Conservation (phyloP, 2,113 vertebrate genomes). For the Dryoscopus gambensis region DNA sequence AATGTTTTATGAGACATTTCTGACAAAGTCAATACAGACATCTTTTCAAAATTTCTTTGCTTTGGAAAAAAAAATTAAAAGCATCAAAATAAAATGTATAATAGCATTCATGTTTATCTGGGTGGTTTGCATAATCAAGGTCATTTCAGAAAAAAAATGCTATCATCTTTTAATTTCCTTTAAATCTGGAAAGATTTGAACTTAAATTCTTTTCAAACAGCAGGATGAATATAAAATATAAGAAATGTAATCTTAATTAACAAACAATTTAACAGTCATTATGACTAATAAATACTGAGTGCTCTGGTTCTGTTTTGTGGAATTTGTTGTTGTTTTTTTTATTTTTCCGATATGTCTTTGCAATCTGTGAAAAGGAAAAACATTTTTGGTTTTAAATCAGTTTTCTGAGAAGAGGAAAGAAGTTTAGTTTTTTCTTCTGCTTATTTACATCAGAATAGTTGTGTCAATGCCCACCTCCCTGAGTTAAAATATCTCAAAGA, state of each 20-base stretch:
- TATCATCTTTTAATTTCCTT: neutral
- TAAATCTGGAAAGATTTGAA: neutral
- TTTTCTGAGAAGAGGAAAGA: neutral
- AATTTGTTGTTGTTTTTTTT: neutral
- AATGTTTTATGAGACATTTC: neutral
- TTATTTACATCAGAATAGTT: neutral
- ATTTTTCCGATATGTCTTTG: neutral
- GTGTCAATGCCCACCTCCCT: accelerated
- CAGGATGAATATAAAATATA: neutral
- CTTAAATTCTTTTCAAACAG: neutral
- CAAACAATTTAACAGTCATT: neutral
- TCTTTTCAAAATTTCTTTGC: neutral
- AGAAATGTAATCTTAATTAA: neutral
- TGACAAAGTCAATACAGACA: neutral
- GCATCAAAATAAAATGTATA: neutral
- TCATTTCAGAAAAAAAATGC: neutral
- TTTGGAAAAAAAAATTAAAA: neutral
- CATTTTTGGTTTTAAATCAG: neutral
- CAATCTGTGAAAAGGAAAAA: neutral
- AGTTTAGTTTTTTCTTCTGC: neutral
- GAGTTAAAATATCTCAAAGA: neutral
- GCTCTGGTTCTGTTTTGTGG: neutral
- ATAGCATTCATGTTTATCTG: neutral
- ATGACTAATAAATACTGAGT: neutral
- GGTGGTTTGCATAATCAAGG: neutral